Conservation (phyloP, 1,140 invertebrate genomes). For the Triops longicaudatus region DNA sequence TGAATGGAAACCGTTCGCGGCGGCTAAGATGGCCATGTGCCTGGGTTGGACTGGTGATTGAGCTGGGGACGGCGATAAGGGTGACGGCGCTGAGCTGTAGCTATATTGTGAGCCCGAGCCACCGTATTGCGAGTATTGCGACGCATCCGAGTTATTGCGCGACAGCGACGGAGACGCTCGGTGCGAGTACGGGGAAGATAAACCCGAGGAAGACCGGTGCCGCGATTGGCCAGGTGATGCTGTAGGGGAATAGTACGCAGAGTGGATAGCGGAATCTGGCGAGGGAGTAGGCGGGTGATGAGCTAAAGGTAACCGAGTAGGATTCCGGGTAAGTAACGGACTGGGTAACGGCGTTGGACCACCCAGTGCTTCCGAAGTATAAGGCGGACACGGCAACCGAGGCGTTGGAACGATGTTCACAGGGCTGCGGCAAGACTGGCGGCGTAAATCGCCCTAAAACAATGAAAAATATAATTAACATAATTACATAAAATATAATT, state of each 20-base stretch:
- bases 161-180: constrained; percentile 63
- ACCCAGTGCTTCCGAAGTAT: constrained; percentile 27
- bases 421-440: constrained; percentile 10
- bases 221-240: constrained; percentile 75
- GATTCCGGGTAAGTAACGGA: constrained; percentile 26
- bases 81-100: constrained; percentile 41
- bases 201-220: constrained; percentile 45
- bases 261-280: constrained; percentile 58
- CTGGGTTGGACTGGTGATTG: constrained; percentile 69
- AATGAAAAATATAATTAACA: background rate
- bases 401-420: background rate
- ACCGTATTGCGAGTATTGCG: constrained; percentile 53
- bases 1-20: constrained; percentile 34
- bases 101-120: constrained; percentile 48
- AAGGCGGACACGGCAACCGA: background rate
- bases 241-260: constrained; percentile 71
- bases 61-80: constrained; percentile 51
- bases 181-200: constrained; percentile 41
- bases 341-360: constrained; percentile 28
- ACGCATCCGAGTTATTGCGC: constrained; percentile 82
- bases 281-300: constrained; percentile 33
- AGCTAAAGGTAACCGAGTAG: constrained; percentile 26
- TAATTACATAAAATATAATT: too few species aligned
- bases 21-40: constrained; percentile 32
- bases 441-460: constrained; percentile 14